Conservation (phyloP, 2,888 invertebrate genomes). For the Lamellibrachia satsuma region DNA sequence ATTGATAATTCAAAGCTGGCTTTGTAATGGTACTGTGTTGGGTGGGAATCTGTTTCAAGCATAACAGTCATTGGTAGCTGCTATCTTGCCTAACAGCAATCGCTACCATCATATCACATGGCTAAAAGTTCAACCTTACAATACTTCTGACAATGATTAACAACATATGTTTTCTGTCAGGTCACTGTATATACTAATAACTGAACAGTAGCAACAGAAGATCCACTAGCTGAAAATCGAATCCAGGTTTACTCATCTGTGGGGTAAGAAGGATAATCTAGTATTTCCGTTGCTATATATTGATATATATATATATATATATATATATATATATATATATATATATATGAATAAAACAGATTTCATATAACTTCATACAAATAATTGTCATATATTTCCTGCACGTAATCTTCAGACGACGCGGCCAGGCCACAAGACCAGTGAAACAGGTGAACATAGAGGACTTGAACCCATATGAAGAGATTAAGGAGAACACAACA, state of each 20-base stretch:
- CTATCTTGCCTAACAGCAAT: neutral
- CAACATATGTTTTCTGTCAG: neutral
- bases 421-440: neutral
- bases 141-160: neutral
- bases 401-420: neutral
- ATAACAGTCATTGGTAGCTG: neutral
- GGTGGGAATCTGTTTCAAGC: neutral
- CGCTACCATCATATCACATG: neutral
- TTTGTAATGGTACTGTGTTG: neutral
- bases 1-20: neutral
- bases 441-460: neutral
- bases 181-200: neutral
- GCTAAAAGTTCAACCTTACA: neutral
- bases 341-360: neutral
- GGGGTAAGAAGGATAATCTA: too few species aligned
- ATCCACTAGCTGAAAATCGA: too few species aligned
- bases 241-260: too few species aligned
- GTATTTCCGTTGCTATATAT: too few species aligned
- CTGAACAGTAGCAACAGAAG: neutral
- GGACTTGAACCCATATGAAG: neutral
- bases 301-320: neutral
- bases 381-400: neutral
- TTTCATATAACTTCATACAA: neutral
- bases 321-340: neutral
- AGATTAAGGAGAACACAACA: neutral